Conservation (phyloP, 30 jellyfish, hydroid and myxozoan species). For the Thelohanellus kitauei region DNA sequence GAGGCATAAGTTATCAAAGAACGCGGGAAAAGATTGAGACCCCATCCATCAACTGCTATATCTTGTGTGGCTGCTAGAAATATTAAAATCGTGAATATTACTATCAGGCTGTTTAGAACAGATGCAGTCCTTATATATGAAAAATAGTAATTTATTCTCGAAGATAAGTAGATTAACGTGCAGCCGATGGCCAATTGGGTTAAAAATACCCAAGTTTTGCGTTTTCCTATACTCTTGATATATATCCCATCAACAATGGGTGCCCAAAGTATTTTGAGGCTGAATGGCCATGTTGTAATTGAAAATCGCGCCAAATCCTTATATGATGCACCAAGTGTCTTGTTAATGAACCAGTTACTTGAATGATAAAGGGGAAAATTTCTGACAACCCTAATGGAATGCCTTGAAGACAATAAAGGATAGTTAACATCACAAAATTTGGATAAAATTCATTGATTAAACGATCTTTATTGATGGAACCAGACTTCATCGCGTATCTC, state of each 20-base stretch:
- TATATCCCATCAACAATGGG: conserved; percentile 75
- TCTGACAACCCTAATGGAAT: conserved; percentile 85
- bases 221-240: conserved; percentile 25
- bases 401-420: conserved; percentile 60
- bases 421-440: too few species aligned
- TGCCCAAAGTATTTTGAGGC: conserved; percentile 88
- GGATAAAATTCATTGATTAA: too few species aligned
- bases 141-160: too few species aligned
- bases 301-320: conserved; percentile 78
- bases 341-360: conserved; percentile 29
- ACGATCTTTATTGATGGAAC: too few species aligned
- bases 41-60: conserved; percentile 99
- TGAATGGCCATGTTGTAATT: too few species aligned
- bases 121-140: too few species aligned
- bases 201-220: conserved; percentile 83
- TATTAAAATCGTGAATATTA: too few species aligned
- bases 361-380: conserved; percentile 68
- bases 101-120: too few species aligned
- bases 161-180: not conserved
- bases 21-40: conserved; percentile 34
- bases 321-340: conserved; percentile 63
- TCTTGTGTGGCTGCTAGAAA: conserved; percentile 98
- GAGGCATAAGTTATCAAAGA: conserved; percentile 68
- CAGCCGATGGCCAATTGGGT: conserved; percentile 19
- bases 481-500: too few species aligned